Evolutionary conservation across 2,113 vertebrate species (phyloP).

Genomic region (Tetrax tetrax): DNA sequence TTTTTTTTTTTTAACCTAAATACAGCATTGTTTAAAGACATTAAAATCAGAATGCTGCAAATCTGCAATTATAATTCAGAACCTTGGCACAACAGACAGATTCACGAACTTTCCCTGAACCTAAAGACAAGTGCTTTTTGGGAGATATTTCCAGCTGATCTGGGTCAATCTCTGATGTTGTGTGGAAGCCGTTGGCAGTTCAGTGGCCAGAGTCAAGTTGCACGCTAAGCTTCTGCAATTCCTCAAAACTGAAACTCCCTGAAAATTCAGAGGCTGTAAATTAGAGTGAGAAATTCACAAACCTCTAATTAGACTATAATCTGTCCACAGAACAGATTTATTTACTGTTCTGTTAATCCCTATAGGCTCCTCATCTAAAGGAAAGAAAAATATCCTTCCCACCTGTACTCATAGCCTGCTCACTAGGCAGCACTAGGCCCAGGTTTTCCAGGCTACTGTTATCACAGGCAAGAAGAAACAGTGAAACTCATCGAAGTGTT

Average conservation of each 20-base stretch:
- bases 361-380: neutral
- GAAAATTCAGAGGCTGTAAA: constrained; percentile 7
- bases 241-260: neutral
- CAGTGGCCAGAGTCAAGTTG: neutral
- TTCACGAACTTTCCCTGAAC: constrained; percentile 6
- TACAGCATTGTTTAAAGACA: neutral
- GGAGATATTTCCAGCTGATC: neutral
- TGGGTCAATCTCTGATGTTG: neutral
- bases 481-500: neutral
- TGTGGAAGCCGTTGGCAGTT: neutral
- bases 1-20: neutral
- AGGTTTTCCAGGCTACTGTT: neutral
- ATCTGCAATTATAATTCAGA: constrained; percentile 13
- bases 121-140: neutral
- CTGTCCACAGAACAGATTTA: neutral
- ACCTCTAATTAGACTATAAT: neutral
- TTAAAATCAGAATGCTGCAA: constrained; percentile 14
- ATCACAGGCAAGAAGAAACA: neutral
- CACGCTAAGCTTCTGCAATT: neutral
- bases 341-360: constrained; percentile 8
- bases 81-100: neutral
- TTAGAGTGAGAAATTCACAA: neutral
- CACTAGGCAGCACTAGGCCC: neutral
- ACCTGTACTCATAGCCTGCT: neutral
- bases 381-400: neutral